Evolutionary conservation across 2,797 vertebrate species (phyloP).

Genomic region (Eutrigla gurnardus): DNA sequence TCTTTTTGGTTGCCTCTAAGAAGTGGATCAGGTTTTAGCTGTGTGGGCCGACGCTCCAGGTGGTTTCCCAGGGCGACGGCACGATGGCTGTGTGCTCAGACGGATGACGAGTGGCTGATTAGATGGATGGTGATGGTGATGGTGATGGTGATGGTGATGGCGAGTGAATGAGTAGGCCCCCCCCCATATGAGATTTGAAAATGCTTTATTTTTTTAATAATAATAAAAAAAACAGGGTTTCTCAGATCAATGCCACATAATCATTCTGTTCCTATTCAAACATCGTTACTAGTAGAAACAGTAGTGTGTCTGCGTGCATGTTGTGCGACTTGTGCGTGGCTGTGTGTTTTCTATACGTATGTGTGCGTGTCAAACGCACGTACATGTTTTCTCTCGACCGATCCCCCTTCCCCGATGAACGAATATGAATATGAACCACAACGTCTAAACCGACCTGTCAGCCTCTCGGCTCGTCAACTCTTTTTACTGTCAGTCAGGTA

Average conservation of each 20-base stretch:
- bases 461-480: conserved; percentile 26
- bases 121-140: conserved; percentile 30
- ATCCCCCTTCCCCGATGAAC: conserved; percentile 26
- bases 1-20: conserved; percentile 11
- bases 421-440: conserved; percentile 42
- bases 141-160: conserved; percentile 33
- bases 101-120: conserved; percentile 39
- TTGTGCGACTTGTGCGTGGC: conserved; percentile 7
- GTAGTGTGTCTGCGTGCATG: conserved; percentile 28
- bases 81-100: conserved; percentile 54
- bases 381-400: conserved; percentile 15
- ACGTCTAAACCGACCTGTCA: conserved; percentile 40
- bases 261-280: conserved; percentile 63
- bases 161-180: conserved; percentile 64
- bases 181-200: conserved; percentile 72
- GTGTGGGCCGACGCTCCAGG: conserved; percentile 32
- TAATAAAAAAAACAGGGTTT: conserved; percentile 84
- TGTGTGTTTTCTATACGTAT: conserved; percentile 40
- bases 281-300: conserved; percentile 39
- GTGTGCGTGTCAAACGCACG: conserved; percentile 4
- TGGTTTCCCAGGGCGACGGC: conserved; percentile 50
- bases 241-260: conserved; percentile 81
- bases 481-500: conserved; percentile 58
- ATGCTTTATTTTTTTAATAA: conserved; percentile 82
- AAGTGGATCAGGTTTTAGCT: conserved; percentile 18